Base-by-base conservation (phyloP, 2,113 vertebrate species). In the Hirundichthys speculiger region DNA sequence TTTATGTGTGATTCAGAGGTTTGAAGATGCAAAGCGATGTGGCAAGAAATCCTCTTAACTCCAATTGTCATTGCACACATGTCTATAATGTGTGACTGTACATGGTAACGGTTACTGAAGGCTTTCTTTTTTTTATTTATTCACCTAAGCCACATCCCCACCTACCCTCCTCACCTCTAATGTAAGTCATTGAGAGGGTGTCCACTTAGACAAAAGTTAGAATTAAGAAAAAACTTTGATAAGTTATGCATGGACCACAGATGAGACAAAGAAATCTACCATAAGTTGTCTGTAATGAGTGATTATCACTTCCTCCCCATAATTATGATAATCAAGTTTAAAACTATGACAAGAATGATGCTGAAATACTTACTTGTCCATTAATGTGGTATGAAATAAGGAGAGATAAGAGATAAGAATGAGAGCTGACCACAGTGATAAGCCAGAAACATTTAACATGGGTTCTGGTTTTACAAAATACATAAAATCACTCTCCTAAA, bases 61-160 rank as follows among this genome's bases (percentile, higher is more conserved):
- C n/a, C n/a, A n/a, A n/a, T n/a, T n/a, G n/a, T n/a, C n/a, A n/a
- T n/a, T n/a, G n/a, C n/a, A n/a, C n/a, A n/a, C n/a, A n/a, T n/a
- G n/a, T n/a, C n/a, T n/a, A n/a, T n/a, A n/a, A n/a, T n/a, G n/a
- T n/a, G n/a, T n/a, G n/a, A n/a, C n/a, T n/a, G n/a, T n/a, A n/a
- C n/a, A n/a, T n/a, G n/a, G n/a, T n/a, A n/a, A n/a, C n/a, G n/a
- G n/a, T n/a, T n/a, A n/a, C n/a, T n/a, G n/a, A n/a, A n/a, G n/a
- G n/a, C n/a, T n/a, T 83, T 84, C 60, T 82, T 91, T 85, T 88
- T 86, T 82, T 52, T 52, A 73, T 56, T 7, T 10, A 9, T 34
- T 7, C 11, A 34, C 1, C 30, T 67, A 81, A 74, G n/a, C n/a
- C 77, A 64, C 39, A 65, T 64, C 50, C 73, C 73, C 70, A 78